These are phyloP conservation scores for Nannoperca australis DNA, from an alignment of 2,797 vertebrate species.

Conservation along the genomic window DNA sequence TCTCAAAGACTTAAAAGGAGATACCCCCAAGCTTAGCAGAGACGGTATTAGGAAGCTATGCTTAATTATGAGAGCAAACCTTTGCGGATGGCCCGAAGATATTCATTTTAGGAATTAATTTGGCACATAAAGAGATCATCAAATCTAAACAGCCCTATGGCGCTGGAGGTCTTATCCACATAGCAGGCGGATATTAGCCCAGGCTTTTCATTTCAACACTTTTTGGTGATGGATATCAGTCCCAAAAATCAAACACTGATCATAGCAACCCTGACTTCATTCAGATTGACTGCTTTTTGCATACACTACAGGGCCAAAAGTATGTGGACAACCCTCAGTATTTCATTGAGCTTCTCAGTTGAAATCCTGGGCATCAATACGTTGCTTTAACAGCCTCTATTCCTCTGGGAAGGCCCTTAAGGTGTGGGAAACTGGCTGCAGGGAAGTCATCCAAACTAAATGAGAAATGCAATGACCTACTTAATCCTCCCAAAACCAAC, in stretches of 20 bases:
- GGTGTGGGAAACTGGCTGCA: neutral
- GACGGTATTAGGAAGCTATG: constrained; percentile 76
- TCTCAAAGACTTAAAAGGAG: constrained; percentile 70
- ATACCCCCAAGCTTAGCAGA: constrained; percentile 64
- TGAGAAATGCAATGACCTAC: neutral
- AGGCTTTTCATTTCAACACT: constrained; percentile 42
- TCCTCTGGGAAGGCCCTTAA: no score
- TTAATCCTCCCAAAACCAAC: neutral
- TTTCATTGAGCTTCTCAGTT: neutral
- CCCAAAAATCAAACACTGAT: constrained; percentile 43
- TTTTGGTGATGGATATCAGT: constrained; percentile 43
- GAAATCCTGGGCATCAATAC: neutral
- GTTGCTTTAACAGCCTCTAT: neutral
- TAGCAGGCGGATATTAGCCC: constrained; percentile 47
- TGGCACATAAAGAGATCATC: constrained; percentile 81
- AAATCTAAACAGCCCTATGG: constrained; percentile 80
- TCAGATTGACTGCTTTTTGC: neutral
- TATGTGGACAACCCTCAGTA: neutral
- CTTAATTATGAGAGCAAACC: constrained; percentile 83
- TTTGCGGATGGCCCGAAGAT: constrained; percentile 78
- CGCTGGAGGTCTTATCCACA: constrained; percentile 63
- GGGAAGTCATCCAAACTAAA: neutral
- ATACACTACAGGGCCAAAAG: neutral
- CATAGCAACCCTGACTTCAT: neutral
- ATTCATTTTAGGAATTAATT: constrained; percentile 85